A percentile compares a stretch with the other conserved stretches of the same genome.
phyloP scores from a whole-genome alignment of 2,113 vertebrate species.

The Gambusia affinis region DNA sequence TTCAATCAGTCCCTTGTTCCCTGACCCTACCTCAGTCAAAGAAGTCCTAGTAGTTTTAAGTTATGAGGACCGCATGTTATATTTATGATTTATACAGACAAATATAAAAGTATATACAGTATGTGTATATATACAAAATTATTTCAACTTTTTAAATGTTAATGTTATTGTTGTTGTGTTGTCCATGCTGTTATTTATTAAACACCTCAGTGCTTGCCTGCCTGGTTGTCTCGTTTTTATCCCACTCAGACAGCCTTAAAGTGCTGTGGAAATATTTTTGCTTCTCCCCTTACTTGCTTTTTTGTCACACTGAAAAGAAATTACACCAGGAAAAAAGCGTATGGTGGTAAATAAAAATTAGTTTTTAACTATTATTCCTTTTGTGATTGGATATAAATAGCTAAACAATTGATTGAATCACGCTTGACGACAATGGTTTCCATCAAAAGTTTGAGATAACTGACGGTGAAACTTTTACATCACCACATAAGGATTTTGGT shows the following conservation, averaged over 20 bases:
- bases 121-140: conserved; percentile 77
- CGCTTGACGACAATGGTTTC: no score
- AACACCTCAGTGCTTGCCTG: conserved; percentile 80
- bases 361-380: no score
- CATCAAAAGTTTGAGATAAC: no score
- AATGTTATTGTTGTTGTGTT: conserved; percentile 71
- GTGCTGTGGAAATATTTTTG: no score
- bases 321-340: no score
- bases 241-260: neutral
- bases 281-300: no score
- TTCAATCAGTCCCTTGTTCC: conserved; percentile 54
- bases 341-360: no score
- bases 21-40: conserved; percentile 97
- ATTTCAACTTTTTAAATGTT: conserved; percentile 80
- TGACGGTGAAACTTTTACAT: no score
- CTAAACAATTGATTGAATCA: no score
- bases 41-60: conserved; percentile 94
- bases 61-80: conserved; percentile 98
- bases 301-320: neutral
- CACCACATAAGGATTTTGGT: no score
- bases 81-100: conserved; percentile 99
- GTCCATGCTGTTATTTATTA: conserved; percentile 86
- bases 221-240: conserved; percentile 52
- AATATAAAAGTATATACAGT: conserved; percentile 78
- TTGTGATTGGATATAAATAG: no score